phyloP scores from a whole-genome alignment of 2,113 vertebrate genomes.

The Ifrita kowaldi region DNA sequence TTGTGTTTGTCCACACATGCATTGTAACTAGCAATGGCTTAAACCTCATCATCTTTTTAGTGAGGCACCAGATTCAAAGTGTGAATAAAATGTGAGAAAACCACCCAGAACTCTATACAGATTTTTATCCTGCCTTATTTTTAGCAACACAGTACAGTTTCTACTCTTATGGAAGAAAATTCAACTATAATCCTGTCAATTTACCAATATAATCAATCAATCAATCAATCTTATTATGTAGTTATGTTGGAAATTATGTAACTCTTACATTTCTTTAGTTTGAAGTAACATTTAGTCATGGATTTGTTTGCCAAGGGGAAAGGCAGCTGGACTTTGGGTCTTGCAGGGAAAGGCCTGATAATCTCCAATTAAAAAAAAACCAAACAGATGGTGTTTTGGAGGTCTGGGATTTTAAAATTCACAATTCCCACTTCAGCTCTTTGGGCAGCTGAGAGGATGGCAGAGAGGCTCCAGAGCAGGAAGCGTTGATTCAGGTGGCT shows the following conservation, averaged over 20 bases:
- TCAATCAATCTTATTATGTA: not conserved
- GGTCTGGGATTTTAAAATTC: not conserved
- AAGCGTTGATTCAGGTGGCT: rapidly evolving
- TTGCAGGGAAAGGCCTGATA: not conserved
- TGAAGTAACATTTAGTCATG: too few species aligned
- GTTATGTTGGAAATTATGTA: not conserved
- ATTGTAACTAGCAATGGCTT: not conserved
- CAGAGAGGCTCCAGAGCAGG: not conserved
- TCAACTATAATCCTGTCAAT: not conserved
- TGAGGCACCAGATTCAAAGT: not conserved
- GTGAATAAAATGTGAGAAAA: not conserved
- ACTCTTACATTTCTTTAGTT: not conserved
- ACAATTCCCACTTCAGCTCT: not conserved
- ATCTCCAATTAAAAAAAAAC: not conserved
- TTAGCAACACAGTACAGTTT: not conserved
- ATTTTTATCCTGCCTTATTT: not conserved
- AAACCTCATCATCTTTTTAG: not conserved
- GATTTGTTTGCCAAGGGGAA: not conserved
- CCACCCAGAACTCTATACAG: not conserved
- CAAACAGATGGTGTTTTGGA: rapidly evolving
- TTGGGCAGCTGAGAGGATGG: not conserved
- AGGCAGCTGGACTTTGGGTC: not conserved
- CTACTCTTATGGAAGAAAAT: not conserved
- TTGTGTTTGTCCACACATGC: not conserved
- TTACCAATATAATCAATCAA: not conserved